phyloP scores from a whole-genome alignment of 2,797 vertebrate species.

The Eulemur coronatus region DNA sequence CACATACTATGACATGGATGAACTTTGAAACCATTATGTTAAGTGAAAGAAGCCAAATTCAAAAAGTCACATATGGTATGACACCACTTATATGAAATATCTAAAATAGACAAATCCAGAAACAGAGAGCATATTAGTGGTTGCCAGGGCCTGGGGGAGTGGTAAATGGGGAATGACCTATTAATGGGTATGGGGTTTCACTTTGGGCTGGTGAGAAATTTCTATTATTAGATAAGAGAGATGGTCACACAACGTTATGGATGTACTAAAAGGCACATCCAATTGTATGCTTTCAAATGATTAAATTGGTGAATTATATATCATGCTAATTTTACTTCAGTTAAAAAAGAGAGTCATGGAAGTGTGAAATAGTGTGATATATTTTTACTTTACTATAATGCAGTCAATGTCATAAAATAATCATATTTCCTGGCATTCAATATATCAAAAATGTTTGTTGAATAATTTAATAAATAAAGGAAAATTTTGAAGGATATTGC shows the following conservation, averaged over 20 bases:
- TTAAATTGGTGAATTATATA: neutral
- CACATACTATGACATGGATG: neutral
- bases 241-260: neutral
- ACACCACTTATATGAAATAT: neutral
- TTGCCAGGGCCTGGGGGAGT: fast-evolving
- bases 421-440: neutral
- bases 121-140: neutral
- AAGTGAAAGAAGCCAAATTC: neutral
- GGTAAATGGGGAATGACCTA: neutral
- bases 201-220: neutral
- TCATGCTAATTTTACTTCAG: neutral
- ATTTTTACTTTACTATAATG: neutral
- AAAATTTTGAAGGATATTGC: neutral
- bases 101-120: neutral
- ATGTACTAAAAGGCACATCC: neutral
- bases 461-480: neutral
- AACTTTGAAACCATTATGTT: neutral
- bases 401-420: neutral
- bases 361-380: neutral
- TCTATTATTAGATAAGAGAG: neutral
- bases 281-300: neutral
- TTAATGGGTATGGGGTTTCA: neutral
- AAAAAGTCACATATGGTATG: neutral
- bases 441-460: neutral
- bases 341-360: neutral